Evolutionary conservation across 2,113 vertebrate species (phyloP).

Genomic region (Seriola quinqueradiata): DNA sequence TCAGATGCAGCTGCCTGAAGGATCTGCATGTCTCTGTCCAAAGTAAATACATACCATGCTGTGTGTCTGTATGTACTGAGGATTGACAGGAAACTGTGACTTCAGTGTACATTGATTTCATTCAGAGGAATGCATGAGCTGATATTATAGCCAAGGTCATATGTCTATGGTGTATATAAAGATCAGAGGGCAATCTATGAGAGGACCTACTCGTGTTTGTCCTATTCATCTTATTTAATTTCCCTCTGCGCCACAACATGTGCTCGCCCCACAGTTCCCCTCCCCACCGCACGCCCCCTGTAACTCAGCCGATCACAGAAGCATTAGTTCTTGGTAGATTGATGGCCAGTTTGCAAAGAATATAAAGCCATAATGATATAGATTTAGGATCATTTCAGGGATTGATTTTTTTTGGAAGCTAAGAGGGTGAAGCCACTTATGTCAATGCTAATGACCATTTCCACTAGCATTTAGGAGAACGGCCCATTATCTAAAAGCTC

Average conservation of each 20-base stretch:
- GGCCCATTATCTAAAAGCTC: slow-evolving; percentile 84
- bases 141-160: slow-evolving; percentile 27
- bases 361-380: slow-evolving; percentile 83
- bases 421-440: slow-evolving; percentile 86
- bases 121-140: slow-evolving; percentile 45
- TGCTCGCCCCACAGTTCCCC: slow-evolving; percentile 15
- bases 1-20: not conserved
- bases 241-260: slow-evolving; percentile 45
- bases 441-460: slow-evolving; percentile 86
- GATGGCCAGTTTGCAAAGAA: slow-evolving; percentile 80
- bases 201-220: slow-evolving; percentile 27
- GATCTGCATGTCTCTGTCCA: slow-evolving; percentile 8
- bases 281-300: slow-evolving; percentile 21
- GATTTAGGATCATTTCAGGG: slow-evolving; percentile 83
- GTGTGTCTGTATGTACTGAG: not conserved
- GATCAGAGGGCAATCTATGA: slow-evolving; percentile 34
- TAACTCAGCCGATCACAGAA: slow-evolving; percentile 46
- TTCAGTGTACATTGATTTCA: slow-evolving; percentile 26
- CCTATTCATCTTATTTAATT: slow-evolving; percentile 58
- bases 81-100: slow-evolving; percentile 26
- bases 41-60: slow-evolving; percentile 5
- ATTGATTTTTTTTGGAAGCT: slow-evolving; percentile 85
- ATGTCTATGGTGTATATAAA: slow-evolving; percentile 42
- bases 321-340: slow-evolving; percentile 80
- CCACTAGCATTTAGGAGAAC: slow-evolving; percentile 80